Percentiles rank a stretch among this genome's conserved stretches.
phyloP scores from a whole-genome alignment of 2,797 vertebrate species.

The Rhabdophis nuchalis region DNA sequence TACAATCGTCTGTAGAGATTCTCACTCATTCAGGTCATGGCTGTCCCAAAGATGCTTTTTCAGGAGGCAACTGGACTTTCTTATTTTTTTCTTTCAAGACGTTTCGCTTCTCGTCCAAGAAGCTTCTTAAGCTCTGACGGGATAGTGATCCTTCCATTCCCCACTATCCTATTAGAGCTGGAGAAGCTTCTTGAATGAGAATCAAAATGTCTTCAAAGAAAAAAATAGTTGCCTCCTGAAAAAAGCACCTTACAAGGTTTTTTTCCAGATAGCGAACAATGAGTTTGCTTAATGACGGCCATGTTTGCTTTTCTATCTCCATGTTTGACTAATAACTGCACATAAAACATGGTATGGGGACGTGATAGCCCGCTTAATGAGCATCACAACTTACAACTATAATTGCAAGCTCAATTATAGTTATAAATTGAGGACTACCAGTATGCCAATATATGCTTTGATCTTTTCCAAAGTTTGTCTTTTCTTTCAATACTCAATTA shows the following conservation, averaged over 20 bases:
- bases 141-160: too few species aligned
- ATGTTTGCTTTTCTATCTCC: neutral
- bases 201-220: too few species aligned
- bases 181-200: too few species aligned
- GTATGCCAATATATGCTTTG: neutral
- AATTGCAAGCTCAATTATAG: neutral
- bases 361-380: neutral
- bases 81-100: too few species aligned
- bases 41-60: too few species aligned
- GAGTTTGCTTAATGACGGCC: neutral
- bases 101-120: too few species aligned
- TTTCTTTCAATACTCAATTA: neutral
- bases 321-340: neutral
- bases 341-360: neutral
- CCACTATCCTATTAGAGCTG: too few species aligned
- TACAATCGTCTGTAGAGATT: neutral
- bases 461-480: neutral
- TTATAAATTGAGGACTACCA: neutral
- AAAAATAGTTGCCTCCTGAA: too few species aligned
- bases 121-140: too few species aligned
- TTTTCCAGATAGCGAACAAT: neutral
- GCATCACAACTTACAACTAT: neutral
- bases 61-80: too few species aligned
- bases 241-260: neutral
- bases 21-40: too few species aligned